phyloP scores from a whole-genome alignment of 2,113 vertebrate genomes.

The Nestor notabilis region DNA sequence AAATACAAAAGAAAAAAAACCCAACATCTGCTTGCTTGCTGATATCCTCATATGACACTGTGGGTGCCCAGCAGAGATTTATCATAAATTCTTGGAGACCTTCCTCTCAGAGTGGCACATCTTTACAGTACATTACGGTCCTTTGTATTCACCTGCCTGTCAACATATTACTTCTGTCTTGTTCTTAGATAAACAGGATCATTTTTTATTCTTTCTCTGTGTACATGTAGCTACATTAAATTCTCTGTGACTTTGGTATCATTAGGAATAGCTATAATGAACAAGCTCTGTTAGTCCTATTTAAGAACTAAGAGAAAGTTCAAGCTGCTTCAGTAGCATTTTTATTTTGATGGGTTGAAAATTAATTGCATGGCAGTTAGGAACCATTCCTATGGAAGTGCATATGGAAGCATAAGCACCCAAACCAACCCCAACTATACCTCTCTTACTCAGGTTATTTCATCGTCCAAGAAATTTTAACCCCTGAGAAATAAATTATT shows the following conservation, averaged over 20 bases:
- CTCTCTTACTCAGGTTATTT: not conserved
- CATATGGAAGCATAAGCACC: not conserved
- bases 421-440: not conserved
- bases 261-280: not conserved
- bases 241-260: not conserved
- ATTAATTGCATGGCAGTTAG: not conserved
- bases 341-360: not conserved
- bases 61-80: accelerated
- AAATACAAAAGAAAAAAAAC: not conserved
- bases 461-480: not conserved
- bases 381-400: not conserved
- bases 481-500: not conserved
- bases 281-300: not conserved
- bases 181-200: not conserved
- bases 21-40: not conserved
- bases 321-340: not conserved
- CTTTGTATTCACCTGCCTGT: not conserved
- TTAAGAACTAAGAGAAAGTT: not conserved
- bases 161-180: not conserved
- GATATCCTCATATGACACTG: not conserved
- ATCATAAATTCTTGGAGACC: not conserved
- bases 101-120: not conserved
- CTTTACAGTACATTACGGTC: not conserved
- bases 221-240: not conserved
- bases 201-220: not conserved